Evolutionary conservation across 2,113 vertebrate genomes (phyloP), one percentile per base, ranked within the genome.

Genomic region (Nansenia antarctica): DNA sequence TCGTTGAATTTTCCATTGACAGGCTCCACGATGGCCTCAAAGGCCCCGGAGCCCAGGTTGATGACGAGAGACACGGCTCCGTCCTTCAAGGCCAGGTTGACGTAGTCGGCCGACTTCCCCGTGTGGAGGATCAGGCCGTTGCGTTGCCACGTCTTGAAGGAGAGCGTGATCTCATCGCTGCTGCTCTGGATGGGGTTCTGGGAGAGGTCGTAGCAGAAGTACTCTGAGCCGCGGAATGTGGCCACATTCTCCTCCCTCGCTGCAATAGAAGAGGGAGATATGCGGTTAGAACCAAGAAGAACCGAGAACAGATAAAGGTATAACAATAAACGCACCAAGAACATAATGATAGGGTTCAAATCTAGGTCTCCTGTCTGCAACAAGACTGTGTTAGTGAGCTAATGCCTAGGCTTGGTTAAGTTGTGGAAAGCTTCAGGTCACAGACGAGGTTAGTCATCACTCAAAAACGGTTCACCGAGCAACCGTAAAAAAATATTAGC

Each of bases 161-260:
- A 99, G 1, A 99, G 92, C 0, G 98, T 99, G 84, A 99, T 98
- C 85, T 99, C 98, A 0, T 99, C 98, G 0, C 96, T 98, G 93
- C 97, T 98, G 92, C 96, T 98, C 90, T 99, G 98, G 89, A 99
- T 99, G 1, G 98, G 98, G 85, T 99, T 99, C 85, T 98, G 96
- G 0, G 97, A 98, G 64, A 99, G 93, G 89, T 99, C 97, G 55
- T 99, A 99, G 93, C 97, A 99, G 86, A 99, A 94, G 88, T 98
- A 99, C 72, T 99, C 97, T 0, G 98, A 98, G 30, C 98, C 98
- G 12, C 96, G 94, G 91, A 99, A 99, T 0, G 98, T 99, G 75
- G 98, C 97, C 85, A 95, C 94, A 7, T 99, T 99, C 83, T 99
- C 97, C 69, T 99, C 98, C 76, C 96, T 93, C 0, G 94, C 98